Base-by-base conservation (phyloP, 2,113 vertebrate species). In the Aptenodytes patagonicus region DNA sequence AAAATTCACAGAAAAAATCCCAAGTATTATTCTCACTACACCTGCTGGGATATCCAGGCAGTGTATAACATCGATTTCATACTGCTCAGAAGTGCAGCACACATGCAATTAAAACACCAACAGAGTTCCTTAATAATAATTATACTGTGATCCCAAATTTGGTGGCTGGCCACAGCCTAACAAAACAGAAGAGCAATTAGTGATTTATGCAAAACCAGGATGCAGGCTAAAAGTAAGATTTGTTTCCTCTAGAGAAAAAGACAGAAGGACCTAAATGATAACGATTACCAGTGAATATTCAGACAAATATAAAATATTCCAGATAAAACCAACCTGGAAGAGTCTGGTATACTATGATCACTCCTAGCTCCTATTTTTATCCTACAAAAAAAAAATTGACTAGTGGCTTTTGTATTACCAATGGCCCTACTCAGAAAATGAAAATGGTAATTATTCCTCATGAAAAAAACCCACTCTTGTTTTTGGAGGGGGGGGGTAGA, bases 161-260 rank as follows among this genome's bases (percentile, higher is more conserved):
- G 83, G 61, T n/a, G 54, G 73, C 60, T 85, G 64, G 62, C 89
- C 86, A 60, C 65, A 95, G 69, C 65, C 54, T 71, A 82, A 52
- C 3, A 2, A 96, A 97, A 96, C 80, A 94, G 5, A 89, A 95
- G 61, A 85, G 40, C 49, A 94, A 90, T 84, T 78, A 89, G 54
- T 40, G 34, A 69, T 24, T 80, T 90, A 87, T 66, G 60, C 42
- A 90, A 87, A 89, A 94, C 61, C 8, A 75, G 24, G 68, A 71
- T 19, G 72, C 52, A 95, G 40, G 75, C 58, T 89, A 91, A 82
- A 83, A 72, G 38, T 54, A 65, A 7, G 22, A 93, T 90, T 87
- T 89, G 70, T 52, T 93, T 70, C 80, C 60, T 93, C 83, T 46
- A 72, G 73, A 96, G 47, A 95, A 89, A 94, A 90, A 96, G 54